A percentile compares a stretch with the other conserved stretches of the same genome.
Evolutionary conservation across 2,797 vertebrate genomes (phyloP).

Genomic region (Lophius americanus): DNA sequence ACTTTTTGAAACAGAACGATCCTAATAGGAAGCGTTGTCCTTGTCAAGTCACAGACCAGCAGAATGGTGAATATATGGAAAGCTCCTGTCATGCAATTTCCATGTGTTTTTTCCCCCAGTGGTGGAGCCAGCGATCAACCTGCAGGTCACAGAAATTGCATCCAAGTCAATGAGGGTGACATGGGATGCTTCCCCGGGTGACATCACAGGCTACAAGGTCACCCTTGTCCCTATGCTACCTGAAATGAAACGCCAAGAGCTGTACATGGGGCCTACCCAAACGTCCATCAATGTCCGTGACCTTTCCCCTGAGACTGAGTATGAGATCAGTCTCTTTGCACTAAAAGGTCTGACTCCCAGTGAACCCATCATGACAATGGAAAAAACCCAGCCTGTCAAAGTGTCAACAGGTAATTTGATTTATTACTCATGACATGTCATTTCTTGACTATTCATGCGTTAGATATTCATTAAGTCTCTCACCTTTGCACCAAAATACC

Average conservation of each 20-base stretch:
- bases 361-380: slow-evolving; percentile 88
- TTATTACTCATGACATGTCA: not conserved
- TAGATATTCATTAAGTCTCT: not conserved
- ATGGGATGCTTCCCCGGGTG: slow-evolving; percentile 89
- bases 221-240: slow-evolving; percentile 90
- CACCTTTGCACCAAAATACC: too few relatives aligned
- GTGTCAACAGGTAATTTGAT: slow-evolving; percentile 90
- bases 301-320: slow-evolving; percentile 94
- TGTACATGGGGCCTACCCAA: slow-evolving; percentile 89
- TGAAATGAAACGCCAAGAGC: slow-evolving; percentile 89
- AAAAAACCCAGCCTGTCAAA: slow-evolving; percentile 94
- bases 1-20: not conserved
- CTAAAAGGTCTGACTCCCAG: slow-evolving; percentile 93
- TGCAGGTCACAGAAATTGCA: slow-evolving; percentile 90
- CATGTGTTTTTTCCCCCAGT: slow-evolving; percentile 73
- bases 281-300: slow-evolving; percentile 91
- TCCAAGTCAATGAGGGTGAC: slow-evolving; percentile 94
- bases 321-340: slow-evolving; percentile 93
- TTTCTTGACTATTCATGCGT: not conserved
- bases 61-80: slow-evolving; percentile 7
- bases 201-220: slow-evolving; percentile 93
- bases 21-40: not conserved
- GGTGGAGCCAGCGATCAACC: slow-evolving; percentile 90
- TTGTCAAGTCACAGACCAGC: not conserved
- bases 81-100: not conserved